Evolutionary conservation across 2,113 vertebrate genomes (phyloP).

Genomic region (Ibidorhyncha struthersii): DNA sequence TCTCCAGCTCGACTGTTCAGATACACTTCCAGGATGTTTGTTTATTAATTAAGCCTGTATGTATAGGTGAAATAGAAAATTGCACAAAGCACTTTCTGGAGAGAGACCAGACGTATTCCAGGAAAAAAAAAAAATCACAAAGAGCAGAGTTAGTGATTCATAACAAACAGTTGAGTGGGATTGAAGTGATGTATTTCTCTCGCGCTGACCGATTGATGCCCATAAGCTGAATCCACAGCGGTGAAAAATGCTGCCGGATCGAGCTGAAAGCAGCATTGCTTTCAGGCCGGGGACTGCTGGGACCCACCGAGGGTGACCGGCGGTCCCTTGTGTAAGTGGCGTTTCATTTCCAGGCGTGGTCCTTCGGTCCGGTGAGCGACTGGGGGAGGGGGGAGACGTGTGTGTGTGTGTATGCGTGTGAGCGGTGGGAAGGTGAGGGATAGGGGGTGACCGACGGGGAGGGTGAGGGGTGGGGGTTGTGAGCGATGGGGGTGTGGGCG

Average conservation of each 20-base stretch:
- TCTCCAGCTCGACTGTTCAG: not conserved
- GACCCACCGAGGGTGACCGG: not conserved
- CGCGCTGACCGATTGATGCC: constrained; percentile 6
- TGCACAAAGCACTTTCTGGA: not conserved
- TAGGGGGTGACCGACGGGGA: too few species aligned
- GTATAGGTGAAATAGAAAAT: not conserved
- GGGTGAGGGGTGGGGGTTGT: too few species aligned
- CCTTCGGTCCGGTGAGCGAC: not conserved
- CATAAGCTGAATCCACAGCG: not conserved
- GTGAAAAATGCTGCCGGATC: constrained; percentile 45
- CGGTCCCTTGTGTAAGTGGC: not conserved
- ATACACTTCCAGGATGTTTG: not conserved
- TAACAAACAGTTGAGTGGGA: not conserved
- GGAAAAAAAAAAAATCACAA: not conserved
- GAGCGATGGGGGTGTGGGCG: too few species aligned
- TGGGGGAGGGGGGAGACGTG: not conserved
- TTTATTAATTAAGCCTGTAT: not conserved
- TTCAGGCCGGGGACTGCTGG: not conserved
- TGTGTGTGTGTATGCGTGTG: too few species aligned
- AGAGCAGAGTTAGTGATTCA: not conserved
- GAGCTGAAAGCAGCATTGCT: not conserved
- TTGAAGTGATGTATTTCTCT: constrained; percentile 30
- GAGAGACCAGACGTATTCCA: not conserved
- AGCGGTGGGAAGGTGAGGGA: too few species aligned
- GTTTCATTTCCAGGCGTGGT: not conserved